A percentile compares a stretch with the other conserved stretches of the same genome.
Conservation (phyloP, 2,113 vertebrate genomes). For the Cricetomys ansorgei region DNA sequence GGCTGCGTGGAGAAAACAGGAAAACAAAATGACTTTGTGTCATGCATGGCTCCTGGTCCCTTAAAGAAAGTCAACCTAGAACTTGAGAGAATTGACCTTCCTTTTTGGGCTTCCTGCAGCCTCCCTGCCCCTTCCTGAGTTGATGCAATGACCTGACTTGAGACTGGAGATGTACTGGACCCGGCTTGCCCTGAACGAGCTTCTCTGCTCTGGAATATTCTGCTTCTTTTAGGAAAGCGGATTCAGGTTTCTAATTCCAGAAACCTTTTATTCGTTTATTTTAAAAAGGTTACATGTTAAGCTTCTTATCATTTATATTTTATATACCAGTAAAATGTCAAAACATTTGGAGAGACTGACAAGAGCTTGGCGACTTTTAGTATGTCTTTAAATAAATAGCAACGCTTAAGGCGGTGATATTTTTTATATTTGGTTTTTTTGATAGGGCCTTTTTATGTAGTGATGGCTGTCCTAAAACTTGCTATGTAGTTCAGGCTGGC, state of each 20-base stretch:
- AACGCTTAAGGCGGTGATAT: not conserved
- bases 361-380: not conserved
- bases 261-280: not conserved
- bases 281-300: not conserved
- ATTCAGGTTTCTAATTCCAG: constrained; percentile 4
- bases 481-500: not conserved
- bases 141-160: not conserved
- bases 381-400: not conserved
- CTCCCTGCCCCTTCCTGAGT: not conserved
- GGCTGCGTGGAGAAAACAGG: constrained; percentile 70
- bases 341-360: not conserved
- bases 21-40: not conserved
- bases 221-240: not conserved
- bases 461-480: not conserved
- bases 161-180: not conserved
- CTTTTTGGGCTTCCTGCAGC: not conserved
- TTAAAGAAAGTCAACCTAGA: not conserved
- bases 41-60: not conserved
- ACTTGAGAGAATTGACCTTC: not conserved
- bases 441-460: not conserved
- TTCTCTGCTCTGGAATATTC: not conserved
- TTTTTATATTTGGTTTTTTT: not conserved
- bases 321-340: not conserved
- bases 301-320: not conserved
- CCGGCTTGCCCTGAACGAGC: not conserved